Evolutionary conservation across 1,140 invertebrate genomes (phyloP).

Genomic region (Gonatopus flavifemur): DNA sequence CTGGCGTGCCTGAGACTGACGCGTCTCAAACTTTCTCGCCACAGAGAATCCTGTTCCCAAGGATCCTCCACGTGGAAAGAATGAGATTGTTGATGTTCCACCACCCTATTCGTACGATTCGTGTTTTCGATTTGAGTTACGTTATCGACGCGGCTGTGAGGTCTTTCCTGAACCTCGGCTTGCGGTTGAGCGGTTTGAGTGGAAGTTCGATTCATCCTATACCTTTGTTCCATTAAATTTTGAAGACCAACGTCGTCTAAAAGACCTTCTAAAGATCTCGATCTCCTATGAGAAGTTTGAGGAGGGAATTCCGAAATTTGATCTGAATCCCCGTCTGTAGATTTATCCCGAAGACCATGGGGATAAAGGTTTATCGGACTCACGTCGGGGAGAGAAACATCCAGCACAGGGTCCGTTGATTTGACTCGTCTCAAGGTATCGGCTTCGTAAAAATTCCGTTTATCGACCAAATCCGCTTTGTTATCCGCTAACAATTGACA

Average conservation of each 20-base stretch:
- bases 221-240: conserved; percentile 45
- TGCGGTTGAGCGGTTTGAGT: not conserved
- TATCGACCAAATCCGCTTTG: conserved; percentile 65
- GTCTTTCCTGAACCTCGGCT: not conserved
- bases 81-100: not conserved
- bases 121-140: too few species aligned
- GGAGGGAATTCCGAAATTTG: conserved; percentile 2
- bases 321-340: conserved; percentile 6
- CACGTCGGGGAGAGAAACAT: conserved; percentile 30
- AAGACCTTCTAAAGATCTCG: conserved; percentile 67
- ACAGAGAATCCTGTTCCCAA: conserved; percentile 81
- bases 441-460: conserved; percentile 76
- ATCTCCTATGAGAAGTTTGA: conserved; percentile 49
- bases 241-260: conserved; percentile 60
- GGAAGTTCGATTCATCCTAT: conserved; percentile 26
- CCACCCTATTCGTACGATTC: too few species aligned
- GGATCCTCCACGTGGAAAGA: conserved; percentile 67
- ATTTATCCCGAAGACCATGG: conserved; percentile 53
- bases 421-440: conserved; percentile 66
- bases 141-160: not conserved
- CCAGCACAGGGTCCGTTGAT: conserved; percentile 45
- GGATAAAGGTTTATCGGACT: conserved; percentile 62
- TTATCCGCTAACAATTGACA: conserved; percentile 66
- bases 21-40: conserved; percentile 76
- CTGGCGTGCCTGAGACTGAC: conserved; percentile 78